Percentiles rank a stretch among this genome's conserved stretches.
Conservation (phyloP, 2,113 vertebrate genomes). For the Gobio gobio region DNA sequence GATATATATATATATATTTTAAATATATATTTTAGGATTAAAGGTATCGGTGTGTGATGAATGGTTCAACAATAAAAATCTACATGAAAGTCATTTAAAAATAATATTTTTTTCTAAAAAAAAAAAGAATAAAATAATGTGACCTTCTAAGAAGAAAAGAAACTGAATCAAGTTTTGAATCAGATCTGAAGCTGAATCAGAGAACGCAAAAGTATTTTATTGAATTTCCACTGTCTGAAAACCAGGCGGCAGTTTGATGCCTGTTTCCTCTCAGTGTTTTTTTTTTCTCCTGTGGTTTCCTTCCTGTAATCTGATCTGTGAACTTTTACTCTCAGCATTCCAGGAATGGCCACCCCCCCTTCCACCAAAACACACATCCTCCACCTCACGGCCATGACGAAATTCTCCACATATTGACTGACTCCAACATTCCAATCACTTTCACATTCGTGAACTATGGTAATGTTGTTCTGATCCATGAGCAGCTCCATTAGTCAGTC, state of each 20-base stretch:
- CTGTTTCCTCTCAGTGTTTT: slow-evolving; percentile 52
- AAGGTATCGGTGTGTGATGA: too few species aligned
- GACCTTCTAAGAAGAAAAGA: not conserved
- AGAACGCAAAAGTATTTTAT: not conserved
- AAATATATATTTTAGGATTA: too few species aligned
- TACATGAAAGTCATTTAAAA: not conserved
- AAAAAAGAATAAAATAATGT: not conserved
- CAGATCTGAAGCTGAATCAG: not conserved
- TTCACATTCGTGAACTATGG: not conserved
- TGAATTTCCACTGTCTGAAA: not conserved
- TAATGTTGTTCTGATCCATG: not conserved
- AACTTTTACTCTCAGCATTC: slow-evolving; percentile 68
- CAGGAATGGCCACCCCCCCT: slow-evolving; percentile 73
- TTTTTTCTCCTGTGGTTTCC: slow-evolving; percentile 54
- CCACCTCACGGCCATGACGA: not conserved
- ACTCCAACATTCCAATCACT: slow-evolving; percentile 29
- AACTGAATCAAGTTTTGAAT: not conserved
- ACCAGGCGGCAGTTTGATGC: slow-evolving; percentile 23
- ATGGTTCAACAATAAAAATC: too few species aligned
- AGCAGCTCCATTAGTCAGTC: not conserved
- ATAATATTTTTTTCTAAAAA: too few species aligned
- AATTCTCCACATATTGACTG: slow-evolving; percentile 21
- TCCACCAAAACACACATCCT: slow-evolving; percentile 50
- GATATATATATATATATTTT: too few species aligned
- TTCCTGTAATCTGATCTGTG: slow-evolving; percentile 59